These are phyloP conservation scores for Sandelia bainsii DNA, from an alignment of 2,797 vertebrate genomes.

Conservation along the genomic window DNA sequence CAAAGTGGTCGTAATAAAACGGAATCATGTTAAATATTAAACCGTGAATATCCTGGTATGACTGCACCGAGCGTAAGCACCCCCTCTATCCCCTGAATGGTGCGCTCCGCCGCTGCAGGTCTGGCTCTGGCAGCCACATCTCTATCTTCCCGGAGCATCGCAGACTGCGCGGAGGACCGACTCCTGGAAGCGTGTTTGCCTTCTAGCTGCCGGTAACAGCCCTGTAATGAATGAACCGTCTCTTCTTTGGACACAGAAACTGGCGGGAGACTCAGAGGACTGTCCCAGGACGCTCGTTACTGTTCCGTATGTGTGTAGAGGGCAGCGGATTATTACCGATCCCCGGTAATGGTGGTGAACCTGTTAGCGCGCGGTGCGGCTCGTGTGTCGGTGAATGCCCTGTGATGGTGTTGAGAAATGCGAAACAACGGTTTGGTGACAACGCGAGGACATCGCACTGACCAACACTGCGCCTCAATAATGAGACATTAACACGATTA, in stretches of 20 bases:
- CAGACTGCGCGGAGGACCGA: neutral
- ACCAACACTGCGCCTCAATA: constrained; percentile 30
- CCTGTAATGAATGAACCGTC: constrained; percentile 44
- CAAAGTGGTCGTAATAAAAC: fast-evolving
- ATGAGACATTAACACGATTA: constrained; percentile 21
- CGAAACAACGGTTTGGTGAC: constrained; percentile 17
- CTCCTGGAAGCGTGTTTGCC: neutral
- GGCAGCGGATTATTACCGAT: constrained; percentile 30
- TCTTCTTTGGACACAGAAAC: neutral
- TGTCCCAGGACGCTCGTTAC: constrained; percentile 14
- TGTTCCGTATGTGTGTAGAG: constrained; percentile 20
- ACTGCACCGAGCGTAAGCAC: neutral
- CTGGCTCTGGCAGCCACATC: constrained; percentile 69
- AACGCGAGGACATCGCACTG: constrained; percentile 10
- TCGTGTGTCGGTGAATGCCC: constrained; percentile 51
- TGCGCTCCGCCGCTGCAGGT: constrained; percentile 78
- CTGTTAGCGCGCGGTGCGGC: constrained; percentile 36
- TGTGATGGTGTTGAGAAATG: constrained; percentile 65
- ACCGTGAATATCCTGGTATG: neutral
- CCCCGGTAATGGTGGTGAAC: constrained; percentile 43
- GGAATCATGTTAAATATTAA: neutral
- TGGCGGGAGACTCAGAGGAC: constrained; percentile 11
- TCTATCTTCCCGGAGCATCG: constrained; percentile 61
- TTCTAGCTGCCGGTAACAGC: neutral
- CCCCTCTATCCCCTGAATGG: constrained; percentile 70